Base-by-base conservation (phyloP, 2,797 vertebrate genomes). In the Steatocranus sp. region DNA sequence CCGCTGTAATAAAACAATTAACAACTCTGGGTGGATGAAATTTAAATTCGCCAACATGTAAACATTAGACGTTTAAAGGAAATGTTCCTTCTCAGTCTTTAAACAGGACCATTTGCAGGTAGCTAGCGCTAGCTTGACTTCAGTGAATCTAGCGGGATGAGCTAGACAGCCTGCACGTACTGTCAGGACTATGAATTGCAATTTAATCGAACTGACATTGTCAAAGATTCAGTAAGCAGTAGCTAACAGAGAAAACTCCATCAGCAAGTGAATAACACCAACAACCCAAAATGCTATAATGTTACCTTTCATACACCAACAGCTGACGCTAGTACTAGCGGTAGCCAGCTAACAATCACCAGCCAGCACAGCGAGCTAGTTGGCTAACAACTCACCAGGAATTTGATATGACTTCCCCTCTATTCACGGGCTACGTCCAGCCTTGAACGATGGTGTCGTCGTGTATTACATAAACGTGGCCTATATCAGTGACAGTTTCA, bases 321-420 rank as follows among this genome's bases (percentile, higher is more conserved):
- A 94, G 93, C 93, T 94, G 94, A 94, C 87, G 92, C 93, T 91
- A 92, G 86, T 34, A 75, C 75, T 91, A 91, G 91, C 91, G n/a
- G 73, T 76, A 89, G 91, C 87, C 79, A 79, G 88, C 92, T 93
- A 94, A 70, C 66, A 46, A 70, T 70, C 66, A 89, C 10, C 90
- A 92, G 83, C 78, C 87, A 93, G 86, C 89, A 91, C 78, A 91
- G 58, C 92, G 93, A 95, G 95, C 93, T 95, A 95, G 93, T 94
- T 91, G 91, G 95, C 95, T 93, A 92, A 93, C 89, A 95, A 96
- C 96, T 97, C 94, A 97, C 96, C 96, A 95, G 95, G 95, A 97
- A 96, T 96, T 93, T 95, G 95, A 96, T 95, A 94, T 91, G 95
- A 96, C 95, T 96, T 95, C 94, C 94, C 93, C 94, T 93, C 94